Conservation (phyloP, 1,140 invertebrate genomes). For the Oryzaephilus surinamensis region DNA sequence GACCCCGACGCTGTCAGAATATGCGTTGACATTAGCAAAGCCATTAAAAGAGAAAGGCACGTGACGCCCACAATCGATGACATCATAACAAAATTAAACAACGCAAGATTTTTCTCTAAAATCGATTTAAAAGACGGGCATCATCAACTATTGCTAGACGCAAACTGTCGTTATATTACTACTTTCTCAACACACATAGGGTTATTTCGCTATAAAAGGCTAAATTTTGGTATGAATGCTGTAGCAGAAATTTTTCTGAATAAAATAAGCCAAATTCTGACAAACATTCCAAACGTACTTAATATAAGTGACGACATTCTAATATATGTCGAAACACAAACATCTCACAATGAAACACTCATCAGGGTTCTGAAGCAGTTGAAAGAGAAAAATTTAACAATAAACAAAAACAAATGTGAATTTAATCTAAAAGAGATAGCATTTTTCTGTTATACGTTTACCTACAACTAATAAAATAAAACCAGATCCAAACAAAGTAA, state of each 20-base stretch:
- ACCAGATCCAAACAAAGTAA: too few species aligned
- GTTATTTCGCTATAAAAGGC: conserved; percentile 30
- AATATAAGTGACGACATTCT: neutral
- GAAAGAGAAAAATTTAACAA: too few species aligned
- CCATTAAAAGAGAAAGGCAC: conserved; percentile 30
- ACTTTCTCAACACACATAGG: conserved; percentile 32
- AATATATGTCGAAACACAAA: too few species aligned
- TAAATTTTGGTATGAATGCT: conserved; percentile 24
- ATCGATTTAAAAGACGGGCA: conserved; percentile 11
- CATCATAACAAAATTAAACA: conserved; percentile 22
- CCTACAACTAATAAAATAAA: too few species aligned
- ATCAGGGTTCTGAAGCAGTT: too few species aligned
- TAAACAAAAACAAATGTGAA: too few species aligned
- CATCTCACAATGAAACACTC: too few species aligned
- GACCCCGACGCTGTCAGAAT: conserved; percentile 25
- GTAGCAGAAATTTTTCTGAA: neutral
- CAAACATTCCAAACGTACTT: neutral
- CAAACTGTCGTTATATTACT: conserved; percentile 27
- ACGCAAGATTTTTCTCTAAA: conserved; percentile 12
- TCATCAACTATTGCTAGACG: conserved; percentile 11
- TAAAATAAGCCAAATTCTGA: neutral
- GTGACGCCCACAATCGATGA: conserved; percentile 31
- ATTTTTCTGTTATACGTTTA: too few species aligned
- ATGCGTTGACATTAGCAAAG: conserved; percentile 34
- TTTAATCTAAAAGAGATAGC: too few species aligned